phyloP scores from a whole-genome alignment of 2,888 invertebrate species.

The Andrena bucephala region DNA sequence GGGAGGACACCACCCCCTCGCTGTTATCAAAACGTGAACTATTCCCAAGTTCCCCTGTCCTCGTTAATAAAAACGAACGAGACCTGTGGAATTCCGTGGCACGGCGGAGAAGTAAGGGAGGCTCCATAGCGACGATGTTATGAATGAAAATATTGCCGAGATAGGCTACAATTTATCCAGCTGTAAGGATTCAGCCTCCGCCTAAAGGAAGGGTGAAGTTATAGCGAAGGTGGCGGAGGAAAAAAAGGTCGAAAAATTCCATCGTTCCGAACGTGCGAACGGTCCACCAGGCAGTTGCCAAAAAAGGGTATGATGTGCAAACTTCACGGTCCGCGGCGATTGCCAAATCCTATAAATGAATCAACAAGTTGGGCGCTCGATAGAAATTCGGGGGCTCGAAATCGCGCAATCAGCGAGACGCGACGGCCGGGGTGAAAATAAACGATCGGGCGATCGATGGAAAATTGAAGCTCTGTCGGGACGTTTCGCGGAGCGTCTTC shows the following conservation, averaged over 20 bases:
- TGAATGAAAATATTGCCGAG: not conserved
- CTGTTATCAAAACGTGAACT: slow-evolving; percentile 64
- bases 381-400: slow-evolving; percentile 51
- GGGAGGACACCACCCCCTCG: not conserved
- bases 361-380: slow-evolving; percentile 65
- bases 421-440: slow-evolving; percentile 48
- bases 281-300: slow-evolving; percentile 40
- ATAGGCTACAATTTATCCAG: not conserved
- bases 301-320: slow-evolving; percentile 55
- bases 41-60: slow-evolving; percentile 55
- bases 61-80: slow-evolving; percentile 3
- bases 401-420: slow-evolving; percentile 59
- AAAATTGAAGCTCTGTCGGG: slow-evolving; percentile 43
- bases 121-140: not conserved
- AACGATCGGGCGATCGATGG: slow-evolving; percentile 49
- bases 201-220: not conserved
- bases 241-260: slow-evolving; percentile 4
- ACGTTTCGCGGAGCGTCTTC: not conserved
- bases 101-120: not conserved
- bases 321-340: slow-evolving; percentile 47
- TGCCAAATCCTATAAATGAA: slow-evolving; percentile 66
- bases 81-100: not conserved
- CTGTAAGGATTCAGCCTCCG: not conserved
- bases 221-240: not conserved
- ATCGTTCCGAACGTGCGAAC: slow-evolving; percentile 23